A percentile compares a stretch with the other conserved stretches of the same genome.
These are phyloP conservation scores for Psettodes erumei DNA, from an alignment of 2,113 vertebrate genomes.

Conservation along the genomic window DNA sequence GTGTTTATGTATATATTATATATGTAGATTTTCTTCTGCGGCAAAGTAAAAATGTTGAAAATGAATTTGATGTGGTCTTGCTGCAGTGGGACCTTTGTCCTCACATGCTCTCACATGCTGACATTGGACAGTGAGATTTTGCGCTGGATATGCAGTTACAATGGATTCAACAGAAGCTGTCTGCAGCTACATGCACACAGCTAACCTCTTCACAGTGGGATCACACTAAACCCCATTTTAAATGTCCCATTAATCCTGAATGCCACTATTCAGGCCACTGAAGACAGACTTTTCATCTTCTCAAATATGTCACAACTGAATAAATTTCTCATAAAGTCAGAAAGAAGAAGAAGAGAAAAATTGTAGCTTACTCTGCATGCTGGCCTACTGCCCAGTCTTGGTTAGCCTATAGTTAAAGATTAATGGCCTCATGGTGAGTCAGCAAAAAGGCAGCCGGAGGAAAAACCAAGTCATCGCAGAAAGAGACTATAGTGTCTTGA, in stretches of 20 bases:
- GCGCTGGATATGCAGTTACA: conserved; percentile 1
- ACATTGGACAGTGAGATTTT: conserved; percentile 18
- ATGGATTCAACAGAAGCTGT: conserved; percentile 7
- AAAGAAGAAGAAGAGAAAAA: too few species aligned
- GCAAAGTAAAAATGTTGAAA: neutral
- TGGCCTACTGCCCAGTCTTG: conserved; percentile 25
- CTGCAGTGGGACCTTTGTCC: conserved; percentile 39
- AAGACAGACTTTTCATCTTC: neutral
- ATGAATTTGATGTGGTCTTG: neutral
- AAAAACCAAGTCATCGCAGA: conserved; percentile 32
- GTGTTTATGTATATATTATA: neutral
- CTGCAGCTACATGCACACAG: neutral
- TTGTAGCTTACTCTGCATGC: conserved; percentile 8
- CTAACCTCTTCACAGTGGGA: neutral
- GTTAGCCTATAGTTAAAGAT: conserved; percentile 66
- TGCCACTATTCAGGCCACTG: neutral
- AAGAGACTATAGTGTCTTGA: conserved; percentile 20
- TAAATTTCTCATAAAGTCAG: neutral
- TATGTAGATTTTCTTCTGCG: neutral
- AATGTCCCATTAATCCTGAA: neutral
- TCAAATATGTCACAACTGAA: neutral
- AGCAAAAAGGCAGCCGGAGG: conserved; percentile 52
- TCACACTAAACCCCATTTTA: neutral
- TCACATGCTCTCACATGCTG: conserved; percentile 51
- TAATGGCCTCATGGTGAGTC: conserved; percentile 71